Percentiles rank a stretch among this genome's conserved stretches.
These are phyloP conservation scores for Anser brachyrhynchus DNA, from an alignment of 2,113 vertebrate species.

Conservation along the genomic window DNA sequence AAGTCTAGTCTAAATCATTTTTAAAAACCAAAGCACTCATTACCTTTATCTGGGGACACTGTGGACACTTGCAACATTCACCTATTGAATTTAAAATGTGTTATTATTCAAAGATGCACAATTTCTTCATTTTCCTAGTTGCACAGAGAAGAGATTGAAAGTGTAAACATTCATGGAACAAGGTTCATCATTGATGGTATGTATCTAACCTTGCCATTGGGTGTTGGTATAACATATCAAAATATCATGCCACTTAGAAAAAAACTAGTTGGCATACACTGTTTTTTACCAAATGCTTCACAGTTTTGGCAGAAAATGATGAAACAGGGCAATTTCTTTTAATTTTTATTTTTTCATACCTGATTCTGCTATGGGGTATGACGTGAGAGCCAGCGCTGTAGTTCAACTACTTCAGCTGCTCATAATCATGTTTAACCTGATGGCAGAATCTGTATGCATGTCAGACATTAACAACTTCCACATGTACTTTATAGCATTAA, in stretches of 20 bases:
- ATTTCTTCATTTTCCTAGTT: constrained; percentile 75
- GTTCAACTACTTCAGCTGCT: not conserved
- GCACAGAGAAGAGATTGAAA: constrained; percentile 86
- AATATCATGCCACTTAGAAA: not conserved
- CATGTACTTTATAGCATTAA: not conserved
- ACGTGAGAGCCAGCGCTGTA: not conserved
- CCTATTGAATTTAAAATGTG: not conserved
- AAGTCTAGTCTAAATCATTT: not conserved
- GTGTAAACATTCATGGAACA: constrained; percentile 90
- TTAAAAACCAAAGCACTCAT: not conserved
- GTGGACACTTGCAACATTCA: not conserved
- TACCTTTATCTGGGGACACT: not conserved
- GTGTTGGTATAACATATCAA: not conserved
- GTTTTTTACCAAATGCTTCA: not conserved
- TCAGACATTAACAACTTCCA: not conserved
- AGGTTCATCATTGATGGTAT: constrained; percentile 88
- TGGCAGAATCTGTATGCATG: not conserved
- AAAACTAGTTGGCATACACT: not conserved
- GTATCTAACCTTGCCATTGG: not conserved
- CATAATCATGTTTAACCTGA: not conserved
- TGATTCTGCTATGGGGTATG: not conserved
- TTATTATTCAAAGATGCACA: not conserved
- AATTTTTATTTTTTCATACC: not conserved
- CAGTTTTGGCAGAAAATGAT: not conserved
- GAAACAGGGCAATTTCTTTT: not conserved